These are phyloP conservation scores for Anodontia alba DNA, from an alignment of 2,888 invertebrate species.

Conservation along the genomic window DNA sequence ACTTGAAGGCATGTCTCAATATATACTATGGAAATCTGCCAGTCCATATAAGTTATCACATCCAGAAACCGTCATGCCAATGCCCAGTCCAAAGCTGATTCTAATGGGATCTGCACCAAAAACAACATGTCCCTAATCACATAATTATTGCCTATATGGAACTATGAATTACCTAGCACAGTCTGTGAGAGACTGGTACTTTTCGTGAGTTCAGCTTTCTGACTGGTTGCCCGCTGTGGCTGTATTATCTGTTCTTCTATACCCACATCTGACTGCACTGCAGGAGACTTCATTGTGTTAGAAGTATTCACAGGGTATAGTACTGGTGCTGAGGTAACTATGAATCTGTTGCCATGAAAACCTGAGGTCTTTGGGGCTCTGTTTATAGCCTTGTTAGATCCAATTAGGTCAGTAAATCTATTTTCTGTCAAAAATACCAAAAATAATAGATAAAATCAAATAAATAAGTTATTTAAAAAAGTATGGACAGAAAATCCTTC, in stretches of 20 bases:
- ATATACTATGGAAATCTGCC: too few relatives aligned
- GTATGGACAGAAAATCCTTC: too few relatives aligned
- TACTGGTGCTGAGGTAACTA: constrained; percentile 55
- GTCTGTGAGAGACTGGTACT: constrained; percentile 21
- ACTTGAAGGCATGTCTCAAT: too few relatives aligned
- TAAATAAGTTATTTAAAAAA: too few relatives aligned
- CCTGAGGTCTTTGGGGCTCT: background rate
- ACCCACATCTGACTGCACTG: background rate
- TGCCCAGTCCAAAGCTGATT: too few relatives aligned
- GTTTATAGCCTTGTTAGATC: background rate
- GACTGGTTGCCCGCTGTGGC: constrained; percentile 25
- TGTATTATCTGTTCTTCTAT: constrained; percentile 27
- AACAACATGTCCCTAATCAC: too few relatives aligned
- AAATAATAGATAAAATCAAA: too few relatives aligned
- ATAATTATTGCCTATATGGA: too few relatives aligned
- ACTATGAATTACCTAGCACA: constrained; percentile 2
- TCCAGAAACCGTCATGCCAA: too few relatives aligned
- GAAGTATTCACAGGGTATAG: constrained; percentile 4
- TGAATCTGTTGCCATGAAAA: constrained; percentile 33
- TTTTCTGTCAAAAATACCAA: constrained; percentile 7
- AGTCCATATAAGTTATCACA: too few relatives aligned
- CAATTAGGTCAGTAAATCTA: background rate
- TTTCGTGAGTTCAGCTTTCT: constrained; percentile 28
- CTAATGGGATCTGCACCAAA: too few relatives aligned
- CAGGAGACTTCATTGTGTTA: background rate